Evolutionary conservation across 2,113 vertebrate species (phyloP).

Genomic region (Perca flavescens): DNA sequence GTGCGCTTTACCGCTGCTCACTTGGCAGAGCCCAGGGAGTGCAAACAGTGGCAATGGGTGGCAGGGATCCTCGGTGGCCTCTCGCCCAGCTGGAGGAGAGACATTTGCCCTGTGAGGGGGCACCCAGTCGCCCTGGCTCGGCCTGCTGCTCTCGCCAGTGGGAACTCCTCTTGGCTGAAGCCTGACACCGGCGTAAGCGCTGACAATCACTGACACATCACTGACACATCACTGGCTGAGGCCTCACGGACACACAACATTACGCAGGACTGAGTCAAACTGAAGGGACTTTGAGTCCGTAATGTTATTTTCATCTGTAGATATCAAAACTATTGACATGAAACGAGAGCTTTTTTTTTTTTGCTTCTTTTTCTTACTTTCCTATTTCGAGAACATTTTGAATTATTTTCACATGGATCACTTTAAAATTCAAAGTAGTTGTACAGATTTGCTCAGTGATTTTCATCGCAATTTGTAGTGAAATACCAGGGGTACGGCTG

Average conservation of each 20-base stretch:
- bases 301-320: background rate
- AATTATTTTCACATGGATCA: slow-evolving; percentile 18
- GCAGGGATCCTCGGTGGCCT: slow-evolving; percentile 77
- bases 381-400: background rate
- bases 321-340: background rate
- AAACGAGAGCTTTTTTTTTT: background rate
- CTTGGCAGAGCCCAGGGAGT: slow-evolving; percentile 69
- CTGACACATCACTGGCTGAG: slow-evolving; percentile 71
- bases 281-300: slow-evolving; percentile 3
- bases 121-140: slow-evolving; percentile 73
- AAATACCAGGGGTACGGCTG: slow-evolving; percentile 21
- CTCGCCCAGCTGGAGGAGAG: slow-evolving; percentile 80
- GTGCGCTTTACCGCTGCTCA: slow-evolving; percentile 52
- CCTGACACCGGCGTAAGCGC: slow-evolving; percentile 47
- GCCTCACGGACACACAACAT: slow-evolving; percentile 38
- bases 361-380: background rate
- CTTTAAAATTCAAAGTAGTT: slow-evolving; percentile 29
- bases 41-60: slow-evolving; percentile 76
- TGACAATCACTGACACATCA: slow-evolving; percentile 73
- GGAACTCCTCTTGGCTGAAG: slow-evolving; percentile 80
- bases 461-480: slow-evolving; percentile 28
- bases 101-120: slow-evolving; percentile 75
- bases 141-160: slow-evolving; percentile 65
- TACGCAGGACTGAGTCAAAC: slow-evolving; percentile 34
- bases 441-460: slow-evolving; percentile 26